Evolutionary conservation across 1,140 invertebrate species (phyloP).

Genomic region (Pseudomyrmex sp.): DNA sequence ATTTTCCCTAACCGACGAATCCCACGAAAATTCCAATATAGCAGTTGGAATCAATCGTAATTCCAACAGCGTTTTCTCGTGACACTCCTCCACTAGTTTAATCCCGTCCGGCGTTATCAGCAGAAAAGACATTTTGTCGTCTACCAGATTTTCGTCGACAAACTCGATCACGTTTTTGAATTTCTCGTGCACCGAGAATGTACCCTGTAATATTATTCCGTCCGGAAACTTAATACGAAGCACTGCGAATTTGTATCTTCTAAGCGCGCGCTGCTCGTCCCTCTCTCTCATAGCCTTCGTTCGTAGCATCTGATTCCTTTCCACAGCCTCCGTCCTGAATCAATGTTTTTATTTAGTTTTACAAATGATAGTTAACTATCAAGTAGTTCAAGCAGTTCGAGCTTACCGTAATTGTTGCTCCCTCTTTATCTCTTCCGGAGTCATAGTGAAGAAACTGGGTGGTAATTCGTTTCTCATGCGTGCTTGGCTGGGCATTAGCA

Average conservation of each 20-base stretch:
- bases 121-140: conserved; percentile 88
- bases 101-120: conserved; percentile 88
- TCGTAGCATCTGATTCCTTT: conserved; percentile 92
- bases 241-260: conserved; percentile 94
- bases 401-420: conserved; percentile 91
- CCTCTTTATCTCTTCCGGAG: conserved; percentile 92
- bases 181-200: conserved; percentile 92
- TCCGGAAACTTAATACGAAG: conserved; percentile 95
- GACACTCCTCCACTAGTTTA: conserved; percentile 86
- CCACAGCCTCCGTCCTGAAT: conserved; percentile 90
- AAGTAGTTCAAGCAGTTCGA: background rate
- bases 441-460: conserved; percentile 92
- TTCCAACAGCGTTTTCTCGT: conserved; percentile 89
- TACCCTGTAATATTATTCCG: conserved; percentile 93
- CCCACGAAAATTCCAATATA: conserved; percentile 89
- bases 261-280: conserved; percentile 91
- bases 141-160: conserved; percentile 89
- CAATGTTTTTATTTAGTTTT: conserved; percentile 4
- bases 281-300: conserved; percentile 97
- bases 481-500: conserved; percentile 92
- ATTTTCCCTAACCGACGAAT: conserved; percentile 79
- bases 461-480: conserved; percentile 90
- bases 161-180: conserved; percentile 90
- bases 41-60: conserved; percentile 91
- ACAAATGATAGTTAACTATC: background rate